Evolutionary conservation across 1,140 invertebrate species (phyloP).

Genomic region (Scaptodrosophila lebanonensis): DNA sequence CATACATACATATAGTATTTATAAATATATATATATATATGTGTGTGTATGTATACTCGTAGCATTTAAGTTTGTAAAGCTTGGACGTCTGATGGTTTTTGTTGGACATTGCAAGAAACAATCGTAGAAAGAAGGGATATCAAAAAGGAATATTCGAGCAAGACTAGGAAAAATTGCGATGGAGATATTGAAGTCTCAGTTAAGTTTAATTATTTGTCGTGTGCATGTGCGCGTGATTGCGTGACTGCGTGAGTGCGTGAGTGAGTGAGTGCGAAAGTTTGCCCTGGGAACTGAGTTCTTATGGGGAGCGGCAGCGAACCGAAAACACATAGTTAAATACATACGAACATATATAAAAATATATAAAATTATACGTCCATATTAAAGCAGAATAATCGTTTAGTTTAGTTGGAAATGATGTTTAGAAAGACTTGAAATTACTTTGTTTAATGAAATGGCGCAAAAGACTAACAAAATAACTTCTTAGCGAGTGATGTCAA

Average conservation of each 20-base stretch:
- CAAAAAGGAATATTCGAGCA: conserved; percentile 26
- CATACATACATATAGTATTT: conserved; percentile 38
- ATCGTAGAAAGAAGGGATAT: conserved; percentile 56
- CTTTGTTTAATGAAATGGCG: conserved; percentile 12
- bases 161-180: conserved; percentile 39
- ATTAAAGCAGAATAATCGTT: conserved; percentile 33
- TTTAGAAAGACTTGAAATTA: conserved; percentile 53
- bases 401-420: conserved; percentile 44
- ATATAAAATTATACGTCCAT: conserved; percentile 64
- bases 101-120: conserved; percentile 73
- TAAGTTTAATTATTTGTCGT: conserved; percentile 34
- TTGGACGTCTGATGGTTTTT: conserved; percentile 66
- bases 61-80: conserved; percentile 66
- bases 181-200: conserved; percentile 27
- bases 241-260: no score
- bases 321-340: conserved; percentile 1
- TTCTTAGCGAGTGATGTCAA: conserved; percentile 2
- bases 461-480: conserved; percentile 39
- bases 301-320: neutral
- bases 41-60: conserved; percentile 4
- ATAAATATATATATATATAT: conserved; percentile 33
- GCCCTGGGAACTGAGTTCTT: conserved; percentile 35
- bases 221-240: no score
- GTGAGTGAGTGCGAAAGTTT: no score
- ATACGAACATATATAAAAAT: conserved; percentile 28